Evolutionary conservation across 2,888 invertebrate genomes (phyloP).

Genomic region (Myopa tessellatipennis): DNA sequence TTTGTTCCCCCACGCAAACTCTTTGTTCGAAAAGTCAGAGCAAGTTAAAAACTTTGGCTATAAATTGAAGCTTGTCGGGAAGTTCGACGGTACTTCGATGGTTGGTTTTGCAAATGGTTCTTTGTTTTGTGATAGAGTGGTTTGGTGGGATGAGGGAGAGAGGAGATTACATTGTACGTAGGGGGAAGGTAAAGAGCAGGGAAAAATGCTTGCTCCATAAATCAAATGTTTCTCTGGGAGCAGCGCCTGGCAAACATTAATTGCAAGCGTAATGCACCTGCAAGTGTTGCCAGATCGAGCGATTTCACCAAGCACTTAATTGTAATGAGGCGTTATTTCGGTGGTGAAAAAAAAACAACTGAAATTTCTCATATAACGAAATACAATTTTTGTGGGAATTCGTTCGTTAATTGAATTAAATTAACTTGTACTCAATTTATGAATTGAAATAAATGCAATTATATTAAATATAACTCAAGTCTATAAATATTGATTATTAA

Average conservation of each 20-base stretch:
- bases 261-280: not conserved
- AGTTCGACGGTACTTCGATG: slow-evolving; percentile 6
- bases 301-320: not conserved
- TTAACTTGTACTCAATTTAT: too few relatives aligned
- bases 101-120: not conserved
- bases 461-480: too few relatives aligned
- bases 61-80: slow-evolving; percentile 17
- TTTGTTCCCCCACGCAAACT: not conserved
- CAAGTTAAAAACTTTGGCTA: slow-evolving; percentile 17
- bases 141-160: not conserved
- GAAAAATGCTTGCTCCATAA: not conserved
- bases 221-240: not conserved
- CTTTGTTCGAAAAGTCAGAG: slow-evolving; percentile 14
- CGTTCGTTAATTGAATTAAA: too few relatives aligned
- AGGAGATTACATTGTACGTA: not conserved
- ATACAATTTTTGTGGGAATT: not conserved
- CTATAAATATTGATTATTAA: too few relatives aligned
- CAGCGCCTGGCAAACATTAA: not conserved
- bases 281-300: slow-evolving; percentile 10
- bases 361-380: not conserved
- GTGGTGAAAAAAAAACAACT: not conserved
- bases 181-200: too few relatives aligned
- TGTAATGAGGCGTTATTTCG: not conserved
- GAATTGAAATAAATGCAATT: too few relatives aligned
- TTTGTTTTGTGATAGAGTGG: not conserved